These are phyloP conservation scores for Rhyacophila evoluta DNA, from an alignment of 2,888 invertebrate genomes.

Conservation along the genomic window DNA sequence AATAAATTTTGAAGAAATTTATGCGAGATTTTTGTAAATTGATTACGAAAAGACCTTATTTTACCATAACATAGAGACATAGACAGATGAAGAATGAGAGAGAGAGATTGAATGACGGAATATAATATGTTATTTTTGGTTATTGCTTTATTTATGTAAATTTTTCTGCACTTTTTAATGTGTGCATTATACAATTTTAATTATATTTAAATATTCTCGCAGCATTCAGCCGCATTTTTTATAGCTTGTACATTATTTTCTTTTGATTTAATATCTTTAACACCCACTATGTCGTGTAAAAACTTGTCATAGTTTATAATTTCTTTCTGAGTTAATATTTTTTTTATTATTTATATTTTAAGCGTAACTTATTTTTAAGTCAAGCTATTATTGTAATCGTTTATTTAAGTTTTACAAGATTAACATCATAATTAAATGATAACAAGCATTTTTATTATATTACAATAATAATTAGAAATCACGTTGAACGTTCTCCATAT, in stretches of 20 bases:
- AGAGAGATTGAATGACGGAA: background rate
- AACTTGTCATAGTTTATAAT: constrained; percentile 31
- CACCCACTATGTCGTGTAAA: constrained; percentile 18
- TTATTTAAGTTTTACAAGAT: constrained; percentile 37
- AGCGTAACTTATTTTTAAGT: constrained; percentile 55
- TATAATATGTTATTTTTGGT: background rate
- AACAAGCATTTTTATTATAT: constrained; percentile 16
- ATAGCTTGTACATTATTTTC: constrained; percentile 12
- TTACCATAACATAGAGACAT: constrained; percentile 12
- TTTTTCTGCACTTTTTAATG: constrained; percentile 7
- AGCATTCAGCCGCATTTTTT: background rate
- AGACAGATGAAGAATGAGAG: constrained; percentile 11
- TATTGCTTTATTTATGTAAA: constrained; percentile 18
- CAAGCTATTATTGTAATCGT: constrained; percentile 31
- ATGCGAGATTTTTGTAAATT: constrained; percentile 14
- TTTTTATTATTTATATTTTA: constrained; percentile 54
- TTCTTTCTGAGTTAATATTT: constrained; percentile 26
- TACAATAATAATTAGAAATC: constrained; percentile 24
- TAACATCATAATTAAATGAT: constrained; percentile 9
- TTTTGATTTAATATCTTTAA: constrained; percentile 15
- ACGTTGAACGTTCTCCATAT: constrained; percentile 10
- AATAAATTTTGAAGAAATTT: constrained; percentile 4
- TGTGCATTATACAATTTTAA: background rate
- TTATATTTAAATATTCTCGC: background rate
- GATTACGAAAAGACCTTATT: constrained; percentile 13